Conservation (phyloP, 2,888 invertebrate species). For the Protophormia terraenovae region DNA sequence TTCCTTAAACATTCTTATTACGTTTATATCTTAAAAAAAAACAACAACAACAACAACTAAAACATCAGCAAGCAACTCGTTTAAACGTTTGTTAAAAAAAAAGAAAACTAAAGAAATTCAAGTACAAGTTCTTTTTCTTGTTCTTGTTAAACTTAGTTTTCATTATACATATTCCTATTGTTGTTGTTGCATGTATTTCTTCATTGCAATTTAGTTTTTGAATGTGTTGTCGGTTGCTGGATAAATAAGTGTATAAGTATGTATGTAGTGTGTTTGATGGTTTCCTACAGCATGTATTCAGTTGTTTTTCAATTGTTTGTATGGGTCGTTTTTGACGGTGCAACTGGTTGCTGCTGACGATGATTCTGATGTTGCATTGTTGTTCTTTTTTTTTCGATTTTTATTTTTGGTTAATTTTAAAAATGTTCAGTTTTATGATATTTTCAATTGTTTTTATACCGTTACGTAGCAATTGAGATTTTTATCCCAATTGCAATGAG, state of each 20-base stretch:
- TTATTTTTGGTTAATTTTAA: constrained; percentile 55
- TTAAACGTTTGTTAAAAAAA: constrained; percentile 39
- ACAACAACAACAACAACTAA: constrained; percentile 22
- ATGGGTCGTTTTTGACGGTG: constrained; percentile 51
- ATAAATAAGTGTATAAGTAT: too few relatives aligned
- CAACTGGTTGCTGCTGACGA: constrained; percentile 69
- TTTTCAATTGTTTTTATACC: constrained; percentile 66
- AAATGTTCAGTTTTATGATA: constrained; percentile 63
- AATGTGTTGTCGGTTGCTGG: constrained; percentile 45
- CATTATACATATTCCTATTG: background rate
- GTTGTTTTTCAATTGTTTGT: constrained; percentile 34
- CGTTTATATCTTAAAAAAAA: constrained; percentile 8
- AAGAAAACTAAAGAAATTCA: constrained; percentile 33
- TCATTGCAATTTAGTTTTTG: constrained; percentile 33
- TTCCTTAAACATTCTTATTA: constrained; percentile 60
- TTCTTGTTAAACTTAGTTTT: constrained; percentile 47
- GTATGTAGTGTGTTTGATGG: constrained; percentile 34
- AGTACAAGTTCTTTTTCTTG: constrained; percentile 57
- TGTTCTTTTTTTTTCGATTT: constrained; percentile 27
- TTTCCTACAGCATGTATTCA: constrained; percentile 23
- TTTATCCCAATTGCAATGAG: constrained; percentile 63
- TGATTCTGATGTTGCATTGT: constrained; percentile 35
- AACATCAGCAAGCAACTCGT: constrained; percentile 56
- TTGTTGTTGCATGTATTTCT: constrained; percentile 26
- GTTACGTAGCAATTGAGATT: constrained; percentile 65